These are phyloP conservation scores for Quiscalus mexicanus DNA, from an alignment of 2,113 vertebrate genomes.

Conservation along the genomic window DNA sequence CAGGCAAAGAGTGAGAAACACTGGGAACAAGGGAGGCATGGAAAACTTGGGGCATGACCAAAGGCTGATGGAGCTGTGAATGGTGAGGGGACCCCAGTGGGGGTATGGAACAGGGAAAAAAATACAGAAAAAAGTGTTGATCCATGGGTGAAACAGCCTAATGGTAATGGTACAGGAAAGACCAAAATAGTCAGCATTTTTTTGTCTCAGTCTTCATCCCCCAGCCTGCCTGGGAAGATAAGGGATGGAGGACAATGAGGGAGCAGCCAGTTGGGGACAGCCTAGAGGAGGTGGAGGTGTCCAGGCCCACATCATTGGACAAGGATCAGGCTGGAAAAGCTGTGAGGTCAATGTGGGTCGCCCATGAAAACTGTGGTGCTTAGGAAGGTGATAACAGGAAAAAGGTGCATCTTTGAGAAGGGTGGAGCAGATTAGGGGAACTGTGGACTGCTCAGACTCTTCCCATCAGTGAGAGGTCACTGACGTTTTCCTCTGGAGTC, in stretches of 20 bases:
- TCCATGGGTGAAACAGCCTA: neutral
- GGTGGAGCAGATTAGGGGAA: fast-evolving
- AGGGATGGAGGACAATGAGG: neutral
- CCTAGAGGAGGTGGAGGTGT: neutral
- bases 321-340: neutral
- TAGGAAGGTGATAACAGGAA: neutral
- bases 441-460: neutral
- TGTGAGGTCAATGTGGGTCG: neutral
- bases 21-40: neutral
- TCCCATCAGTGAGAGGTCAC: neutral
- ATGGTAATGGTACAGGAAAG: neutral
- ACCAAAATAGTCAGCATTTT: fast-evolving
- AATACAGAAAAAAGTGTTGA: neutral
- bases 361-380: neutral
- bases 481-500: neutral
- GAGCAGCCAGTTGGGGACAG: fast-evolving
- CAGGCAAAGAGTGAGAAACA: neutral
- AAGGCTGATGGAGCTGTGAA: neutral
- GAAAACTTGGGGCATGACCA: neutral
- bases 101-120: neutral
- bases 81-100: fast-evolving
- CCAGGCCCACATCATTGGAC: fast-evolving
- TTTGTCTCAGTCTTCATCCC: neutral
- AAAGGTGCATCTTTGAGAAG: neutral
- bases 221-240: neutral